Evolutionary conservation across 2,888 invertebrate genomes (phyloP).

Genomic region (Desoria tigrina): DNA sequence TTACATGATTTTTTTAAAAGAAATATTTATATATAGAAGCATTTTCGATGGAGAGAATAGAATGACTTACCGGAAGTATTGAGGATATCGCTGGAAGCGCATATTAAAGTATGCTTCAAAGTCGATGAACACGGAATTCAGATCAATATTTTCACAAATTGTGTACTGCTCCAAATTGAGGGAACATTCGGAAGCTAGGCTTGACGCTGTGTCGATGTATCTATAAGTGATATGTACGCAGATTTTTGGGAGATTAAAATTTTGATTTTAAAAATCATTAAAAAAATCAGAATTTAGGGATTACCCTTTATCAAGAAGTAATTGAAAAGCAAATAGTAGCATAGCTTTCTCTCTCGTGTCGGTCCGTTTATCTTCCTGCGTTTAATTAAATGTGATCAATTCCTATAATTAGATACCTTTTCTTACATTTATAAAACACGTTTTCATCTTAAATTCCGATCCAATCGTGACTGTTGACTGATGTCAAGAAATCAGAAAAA

Average conservation of each 20-base stretch:
- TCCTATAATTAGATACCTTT: no score
- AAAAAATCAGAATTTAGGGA: neutral
- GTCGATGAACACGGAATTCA: constrained; percentile 84
- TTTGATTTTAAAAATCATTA: neutral
- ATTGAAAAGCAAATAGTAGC: constrained; percentile 48
- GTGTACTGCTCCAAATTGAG: constrained; percentile 66
- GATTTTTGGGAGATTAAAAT: neutral
- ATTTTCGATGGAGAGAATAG: no score
- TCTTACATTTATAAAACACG: no score
- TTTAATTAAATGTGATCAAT: no score
- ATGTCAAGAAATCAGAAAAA: no score
- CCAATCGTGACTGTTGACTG: no score
- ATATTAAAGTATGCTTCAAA: constrained; percentile 82
- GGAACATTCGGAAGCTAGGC: constrained; percentile 71
- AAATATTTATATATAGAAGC: neutral
- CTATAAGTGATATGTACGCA: constrained; percentile 56
- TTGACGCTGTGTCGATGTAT: constrained; percentile 66
- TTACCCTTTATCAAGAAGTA: constrained; percentile 50
- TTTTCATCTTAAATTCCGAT: no score
- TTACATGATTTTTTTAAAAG: constrained; percentile 1
- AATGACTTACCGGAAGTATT: constrained; percentile 67
- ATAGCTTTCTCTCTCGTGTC: constrained; percentile 49
- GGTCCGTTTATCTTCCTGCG: constrained; percentile 49
- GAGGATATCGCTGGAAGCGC: constrained; percentile 83
- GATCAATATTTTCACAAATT: constrained; percentile 88